Evolutionary conservation across 2,888 invertebrate genomes (phyloP).

Genomic region (Leptarthrus brevirostris): DNA sequence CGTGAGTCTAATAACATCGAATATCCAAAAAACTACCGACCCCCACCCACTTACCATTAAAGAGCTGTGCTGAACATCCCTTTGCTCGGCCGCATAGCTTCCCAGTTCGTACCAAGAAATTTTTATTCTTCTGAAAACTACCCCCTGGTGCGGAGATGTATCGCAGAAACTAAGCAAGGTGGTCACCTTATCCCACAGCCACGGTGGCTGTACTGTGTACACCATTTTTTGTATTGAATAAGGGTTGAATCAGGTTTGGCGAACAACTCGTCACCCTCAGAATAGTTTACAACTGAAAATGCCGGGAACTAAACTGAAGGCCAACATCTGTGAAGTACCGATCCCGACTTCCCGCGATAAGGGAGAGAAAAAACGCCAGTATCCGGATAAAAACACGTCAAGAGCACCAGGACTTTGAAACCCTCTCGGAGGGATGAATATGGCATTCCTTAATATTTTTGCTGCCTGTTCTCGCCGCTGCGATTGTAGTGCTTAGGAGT

Average conservation of each 20-base stretch:
- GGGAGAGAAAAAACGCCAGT: neutral
- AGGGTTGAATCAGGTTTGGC: conserved; percentile 18
- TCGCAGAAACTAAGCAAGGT: conserved; percentile 37
- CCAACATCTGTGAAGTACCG: conserved; percentile 36
- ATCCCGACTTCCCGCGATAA: conserved; percentile 3
- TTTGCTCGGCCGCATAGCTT: neutral
- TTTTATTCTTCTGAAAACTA: conserved; percentile 13
- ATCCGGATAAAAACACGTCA: neutral
- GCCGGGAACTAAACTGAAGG: conserved; percentile 33
- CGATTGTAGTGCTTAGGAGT: neutral
- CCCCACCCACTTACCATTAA: conserved; percentile 5
- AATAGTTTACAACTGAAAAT: conserved; percentile 39
- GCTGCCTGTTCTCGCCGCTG: neutral
- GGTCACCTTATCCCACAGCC: neutral
- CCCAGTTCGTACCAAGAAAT: neutral
- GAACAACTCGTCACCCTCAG: neutral
- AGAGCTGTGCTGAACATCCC: neutral
- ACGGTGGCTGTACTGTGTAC: neutral
- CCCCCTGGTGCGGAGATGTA: neutral
- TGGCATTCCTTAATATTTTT: neutral
- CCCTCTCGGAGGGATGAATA: conserved; percentile 2
- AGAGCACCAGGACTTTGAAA: neutral
- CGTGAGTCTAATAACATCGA: conserved; percentile 28
- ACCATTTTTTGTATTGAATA: neutral
- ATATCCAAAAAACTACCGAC: conserved; percentile 43